Conservation (phyloP, 2,888 invertebrate genomes). For the Polyommatus icarus region DNA sequence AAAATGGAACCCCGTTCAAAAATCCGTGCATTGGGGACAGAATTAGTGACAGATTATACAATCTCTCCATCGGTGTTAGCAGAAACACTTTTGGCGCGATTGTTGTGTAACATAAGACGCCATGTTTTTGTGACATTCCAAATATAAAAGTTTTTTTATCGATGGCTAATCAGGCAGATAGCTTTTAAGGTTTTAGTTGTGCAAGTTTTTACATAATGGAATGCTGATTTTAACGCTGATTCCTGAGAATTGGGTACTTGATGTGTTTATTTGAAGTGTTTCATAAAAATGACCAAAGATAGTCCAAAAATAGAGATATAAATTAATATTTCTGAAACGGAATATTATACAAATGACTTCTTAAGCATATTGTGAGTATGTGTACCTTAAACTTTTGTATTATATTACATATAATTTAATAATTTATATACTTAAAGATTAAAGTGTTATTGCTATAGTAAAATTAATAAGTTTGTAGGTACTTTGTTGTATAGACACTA, state of each 20-base stretch:
- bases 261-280: not conserved
- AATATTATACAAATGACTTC: no score
- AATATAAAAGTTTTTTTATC: conserved; percentile 23
- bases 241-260: not conserved
- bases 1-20: conserved; percentile 7
- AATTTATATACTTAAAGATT: no score
- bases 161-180: conserved; percentile 17
- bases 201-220: conserved; percentile 1
- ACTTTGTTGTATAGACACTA: not conserved
- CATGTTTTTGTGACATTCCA: conserved; percentile 32
- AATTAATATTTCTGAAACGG: no score
- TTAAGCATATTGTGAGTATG: no score
- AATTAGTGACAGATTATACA: conserved; percentile 37
- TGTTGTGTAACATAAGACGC: conserved; percentile 56
- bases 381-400: no score
- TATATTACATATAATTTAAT: no score
- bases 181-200: conserved; percentile 12
- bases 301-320: no score
- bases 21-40: conserved; percentile 28
- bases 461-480: no score
- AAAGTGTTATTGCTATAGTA: no score
- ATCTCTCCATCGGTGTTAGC: conserved; percentile 58
- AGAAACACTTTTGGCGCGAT: conserved; percentile 60
- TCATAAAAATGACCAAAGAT: no score
- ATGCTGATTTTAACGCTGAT: not conserved